Evolutionary conservation across 2,113 vertebrate genomes (phyloP), one percentile per base, ranked within the genome.

Genomic region (Fregata magnificens): DNA sequence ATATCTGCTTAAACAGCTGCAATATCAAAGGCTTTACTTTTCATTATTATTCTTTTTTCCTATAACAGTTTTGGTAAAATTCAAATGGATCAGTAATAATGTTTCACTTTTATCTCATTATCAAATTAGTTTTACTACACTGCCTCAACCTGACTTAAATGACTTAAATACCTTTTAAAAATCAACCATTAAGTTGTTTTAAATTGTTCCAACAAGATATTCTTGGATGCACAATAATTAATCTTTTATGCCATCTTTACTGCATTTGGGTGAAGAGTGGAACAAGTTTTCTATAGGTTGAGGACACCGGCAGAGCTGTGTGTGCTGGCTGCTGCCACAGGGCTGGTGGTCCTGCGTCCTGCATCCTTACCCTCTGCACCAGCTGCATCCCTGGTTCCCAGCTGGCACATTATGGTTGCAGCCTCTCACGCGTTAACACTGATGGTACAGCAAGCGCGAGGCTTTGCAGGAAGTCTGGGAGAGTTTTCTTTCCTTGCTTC

Each of bases 381-480:
- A 7, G 72, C 20, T 73, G 22, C 45, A 12, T 11, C 25, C 76
- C 78, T 2, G 5, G 5, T 19, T 38, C 69, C 78, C 47, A 17
- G 59, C n/a, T 77, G 87, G 49, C 67, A 18, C 0, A 0, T 16
- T 22, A 6, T 1, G 2, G 31, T 45, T 45, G 31, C 42, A 59
- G 72, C n/a, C n/a, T 53, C 62, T 50, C 28, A 5, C 2, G 13
- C 9, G 1, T 6, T 34, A 8, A 1, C 1, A 0, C 50, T 7
- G 13, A 4, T 3, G 26, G 72, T 52, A 50, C 69, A 65, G 76
- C 2, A 0, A 29, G 13, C 1, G 6, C 2, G 7, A 40, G 62
- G 45, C 86, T 58, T 49, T 69, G 31, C 21, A 34, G 71, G 24
- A 4, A 25, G 17, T 31, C 59, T 29, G 14, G 71, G 32, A 53